Evolutionary conservation across 2,888 invertebrate genomes (phyloP), one percentile per base, ranked within the genome.

Genomic region (Pollenia angustigena): DNA sequence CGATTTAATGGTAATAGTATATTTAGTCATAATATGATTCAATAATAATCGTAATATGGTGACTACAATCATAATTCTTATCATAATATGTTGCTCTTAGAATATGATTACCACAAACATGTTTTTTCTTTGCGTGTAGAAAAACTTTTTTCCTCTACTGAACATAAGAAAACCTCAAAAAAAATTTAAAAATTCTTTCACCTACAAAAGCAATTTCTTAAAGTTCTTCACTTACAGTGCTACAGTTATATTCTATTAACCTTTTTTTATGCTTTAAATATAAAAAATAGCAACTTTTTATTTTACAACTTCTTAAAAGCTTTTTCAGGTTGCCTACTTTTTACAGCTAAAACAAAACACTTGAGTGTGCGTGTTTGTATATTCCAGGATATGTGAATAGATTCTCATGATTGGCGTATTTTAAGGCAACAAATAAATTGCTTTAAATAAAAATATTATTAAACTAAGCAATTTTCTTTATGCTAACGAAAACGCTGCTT

Each of bases 301-400:
- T 32, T 32, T 32, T 32, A 32, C 32, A 48, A 66, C 32, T 78
- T 84, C 7, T 46, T 84, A 72, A 84, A 83, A 83, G 78, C 78
- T 84, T 79, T 72, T 79, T 74, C n/a, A 52, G 58, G 66, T 74
- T 74, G 50, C 60, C 58, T 72, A 72, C 48, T 50, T 66, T 23
- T 6, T 32, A 32, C 42, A 72, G 44, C 32, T 62, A 14, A 62
- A 71, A 32, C 16, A 44, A 71, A 80, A 60, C 58, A 58, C 12
- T 10, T 48, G 11, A 18, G n/a, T 48, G 44, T 14, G 60, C 2
- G 12, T 40, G 9, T 11, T n/a, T 72, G 48, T 54, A n/a, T 18
- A 6, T 32, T 18, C n/a, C 40, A 40, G 10, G 7, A 11, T 14
- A 66, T 23, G 18, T 62, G 32, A 62, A 48, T 10, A 48, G n/a